Evolutionary conservation across 1,140 invertebrate species (phyloP).

Genomic region (Odontomachus brunneus): DNA sequence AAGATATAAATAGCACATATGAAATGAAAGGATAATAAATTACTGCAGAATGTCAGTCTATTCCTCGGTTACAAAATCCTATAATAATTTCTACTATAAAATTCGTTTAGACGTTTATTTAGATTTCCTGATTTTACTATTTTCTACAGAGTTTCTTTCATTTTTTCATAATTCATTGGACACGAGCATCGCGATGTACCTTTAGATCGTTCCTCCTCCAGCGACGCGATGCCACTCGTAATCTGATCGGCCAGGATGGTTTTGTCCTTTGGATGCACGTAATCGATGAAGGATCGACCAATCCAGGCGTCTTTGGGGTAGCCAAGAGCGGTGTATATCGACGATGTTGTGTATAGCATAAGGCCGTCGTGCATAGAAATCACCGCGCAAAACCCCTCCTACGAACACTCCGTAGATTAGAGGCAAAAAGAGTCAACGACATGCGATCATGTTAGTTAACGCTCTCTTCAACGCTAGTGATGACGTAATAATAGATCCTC

Average conservation of each 20-base stretch:
- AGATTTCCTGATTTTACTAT: too few relatives aligned
- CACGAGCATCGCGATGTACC: conserved; percentile 64
- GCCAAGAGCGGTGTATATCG: conserved; percentile 89
- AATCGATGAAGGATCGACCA: conserved; percentile 94
- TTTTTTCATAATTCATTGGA: background rate
- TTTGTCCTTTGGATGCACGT: conserved; percentile 92
- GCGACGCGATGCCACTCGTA: conserved; percentile 82
- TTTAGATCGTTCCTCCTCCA: conserved; percentile 73
- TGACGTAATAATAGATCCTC: background rate
- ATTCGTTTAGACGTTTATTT: too few relatives aligned
- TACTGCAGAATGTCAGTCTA: too few relatives aligned
- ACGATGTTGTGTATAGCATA: conserved; percentile 91
- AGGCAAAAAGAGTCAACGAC: background rate
- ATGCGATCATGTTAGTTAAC: background rate
- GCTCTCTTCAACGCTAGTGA: background rate
- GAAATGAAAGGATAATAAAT: too few relatives aligned
- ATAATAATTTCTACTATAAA: too few relatives aligned
- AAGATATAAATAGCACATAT: too few relatives aligned
- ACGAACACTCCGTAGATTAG: conserved; percentile 38
- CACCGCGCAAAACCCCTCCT: conserved; percentile 91
- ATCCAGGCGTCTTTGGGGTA: conserved; percentile 94
- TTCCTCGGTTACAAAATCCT: too few relatives aligned
- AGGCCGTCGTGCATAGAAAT: conserved; percentile 93
- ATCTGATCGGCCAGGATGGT: conserved; percentile 88
- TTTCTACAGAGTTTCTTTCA: too few relatives aligned